Evolutionary conservation across 2,797 vertebrate species (phyloP).

Genomic region (Adelosebastes latens): DNA sequence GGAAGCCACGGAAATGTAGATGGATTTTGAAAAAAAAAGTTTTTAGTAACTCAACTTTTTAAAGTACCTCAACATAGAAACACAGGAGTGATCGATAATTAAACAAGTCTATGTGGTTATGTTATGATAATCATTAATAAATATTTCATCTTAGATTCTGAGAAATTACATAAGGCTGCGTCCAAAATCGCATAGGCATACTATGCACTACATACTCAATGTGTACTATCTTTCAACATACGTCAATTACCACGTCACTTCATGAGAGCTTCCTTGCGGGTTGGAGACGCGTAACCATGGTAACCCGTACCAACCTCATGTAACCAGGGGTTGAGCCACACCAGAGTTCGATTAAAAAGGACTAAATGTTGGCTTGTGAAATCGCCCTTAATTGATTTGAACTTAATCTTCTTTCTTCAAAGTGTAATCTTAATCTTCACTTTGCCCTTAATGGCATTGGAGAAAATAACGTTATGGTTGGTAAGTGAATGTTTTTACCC

Average conservation of each 20-base stretch:
- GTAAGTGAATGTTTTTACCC: background rate
- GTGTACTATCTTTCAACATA: too few relatives aligned
- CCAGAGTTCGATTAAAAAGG: too few relatives aligned
- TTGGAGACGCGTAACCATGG: too few relatives aligned
- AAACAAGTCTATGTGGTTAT: background rate
- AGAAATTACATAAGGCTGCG: background rate
- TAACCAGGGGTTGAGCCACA: too few relatives aligned
- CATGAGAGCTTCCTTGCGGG: too few relatives aligned
- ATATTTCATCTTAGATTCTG: background rate
- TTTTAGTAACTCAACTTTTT: background rate
- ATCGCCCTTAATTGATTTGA: background rate
- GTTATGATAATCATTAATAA: background rate
- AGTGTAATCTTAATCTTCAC: background rate
- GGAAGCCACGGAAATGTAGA: accelerated
- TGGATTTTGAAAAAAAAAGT: background rate
- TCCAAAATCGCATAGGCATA: too few relatives aligned
- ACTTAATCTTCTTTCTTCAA: background rate
- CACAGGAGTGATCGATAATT: background rate
- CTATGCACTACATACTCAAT: too few relatives aligned
- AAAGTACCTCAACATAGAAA: background rate
- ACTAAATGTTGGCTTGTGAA: too few relatives aligned
- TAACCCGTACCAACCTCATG: too few relatives aligned
- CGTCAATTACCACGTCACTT: too few relatives aligned
- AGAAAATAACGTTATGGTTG: background rate
- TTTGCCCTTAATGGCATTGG: background rate